Evolutionary conservation across 2,888 invertebrate species (phyloP), one percentile per base, ranked within the genome.

Genomic region (Synergus japonicus): DNA sequence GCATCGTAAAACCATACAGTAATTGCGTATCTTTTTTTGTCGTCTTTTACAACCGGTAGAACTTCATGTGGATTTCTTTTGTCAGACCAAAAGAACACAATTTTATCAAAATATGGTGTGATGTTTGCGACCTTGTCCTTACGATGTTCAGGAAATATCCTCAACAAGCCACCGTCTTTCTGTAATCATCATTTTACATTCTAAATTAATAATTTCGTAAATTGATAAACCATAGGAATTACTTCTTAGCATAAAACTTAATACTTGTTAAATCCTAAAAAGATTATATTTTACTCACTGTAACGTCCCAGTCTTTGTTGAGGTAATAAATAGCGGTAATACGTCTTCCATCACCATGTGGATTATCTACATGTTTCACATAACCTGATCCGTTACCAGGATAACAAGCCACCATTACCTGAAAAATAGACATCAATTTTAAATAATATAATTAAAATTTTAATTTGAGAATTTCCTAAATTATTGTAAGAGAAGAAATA

Each of bases 401-500:
- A 92, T 99, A 99, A 91, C 98, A 98, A 60, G 99, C 99, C 60
- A 99, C 97, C 99, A 99, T 99, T 49, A 98, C 99, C 98, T 99
- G 93, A 29, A 93, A 93, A 85, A 88, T 85, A 82, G 82, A 87
- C 18, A 78, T 54, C 1, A 5, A 37, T 0, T 37, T 37, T 37
- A 37, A 37, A 5, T 37, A 37, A 37, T 37, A 37, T 37, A 37
- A 37, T 37, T 37, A 37, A 37, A 37, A 37, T 37, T 37, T 37
- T 37, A 37, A 4, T 37, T 37, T 4, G 29, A 76, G 12, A 9
- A 46, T 46, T 7, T 46, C 46, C 10, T 46, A 46, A 13, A 7
- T 46, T 46, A 37, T 5, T 37, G 37, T 5, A 46, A 46, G 41
- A 44, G 15, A 29, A 29, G 22, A 29, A 29, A 37, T 37, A 37